Percentiles rank a stretch among this genome's conserved stretches.
Conservation (phyloP, 2,113 vertebrate species). For the Sander lucioperca region DNA sequence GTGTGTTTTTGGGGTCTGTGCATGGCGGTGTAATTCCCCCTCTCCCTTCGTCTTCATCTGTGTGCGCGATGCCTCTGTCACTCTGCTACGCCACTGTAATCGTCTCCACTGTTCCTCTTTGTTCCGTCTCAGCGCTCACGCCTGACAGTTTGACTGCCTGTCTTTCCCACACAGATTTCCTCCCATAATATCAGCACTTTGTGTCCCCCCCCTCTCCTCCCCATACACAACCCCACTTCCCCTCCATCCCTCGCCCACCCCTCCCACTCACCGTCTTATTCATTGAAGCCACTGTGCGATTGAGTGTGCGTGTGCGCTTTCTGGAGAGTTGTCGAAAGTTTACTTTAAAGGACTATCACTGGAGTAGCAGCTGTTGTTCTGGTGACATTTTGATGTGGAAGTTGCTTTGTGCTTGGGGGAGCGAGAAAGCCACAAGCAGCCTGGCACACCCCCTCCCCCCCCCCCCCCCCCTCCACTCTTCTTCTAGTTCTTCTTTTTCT, state of each 20-base stretch:
- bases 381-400: slow-evolving; percentile 78
- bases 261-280: slow-evolving; percentile 43
- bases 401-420: slow-evolving; percentile 71
- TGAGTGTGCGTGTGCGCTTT: slow-evolving; percentile 44
- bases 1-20: slow-evolving; percentile 25
- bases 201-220: slow-evolving; percentile 29
- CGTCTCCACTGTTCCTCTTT: slow-evolving; percentile 76
- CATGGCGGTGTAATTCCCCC: slow-evolving; percentile 12
- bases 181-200: slow-evolving; percentile 74
- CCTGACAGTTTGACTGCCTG: slow-evolving; percentile 79
- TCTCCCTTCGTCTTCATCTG: slow-evolving; percentile 53
- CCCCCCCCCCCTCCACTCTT: background rate
- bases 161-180: slow-evolving; percentile 71
- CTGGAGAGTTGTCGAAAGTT: slow-evolving; percentile 79
- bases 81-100: slow-evolving; percentile 69
- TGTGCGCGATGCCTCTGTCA: slow-evolving; percentile 57
- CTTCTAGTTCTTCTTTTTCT: slow-evolving; percentile 13
- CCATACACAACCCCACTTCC: slow-evolving; percentile 4
- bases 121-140: slow-evolving; percentile 76
- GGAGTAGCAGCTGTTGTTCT: slow-evolving; percentile 77
- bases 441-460: background rate
- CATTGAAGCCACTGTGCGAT: slow-evolving; percentile 62
- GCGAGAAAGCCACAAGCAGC: slow-evolving; percentile 57
- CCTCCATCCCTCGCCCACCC: slow-evolving; percentile 7
- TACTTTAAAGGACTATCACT: slow-evolving; percentile 75